phyloP scores from a whole-genome alignment of 1,140 invertebrate species.

The Drosophila dunni region DNA sequence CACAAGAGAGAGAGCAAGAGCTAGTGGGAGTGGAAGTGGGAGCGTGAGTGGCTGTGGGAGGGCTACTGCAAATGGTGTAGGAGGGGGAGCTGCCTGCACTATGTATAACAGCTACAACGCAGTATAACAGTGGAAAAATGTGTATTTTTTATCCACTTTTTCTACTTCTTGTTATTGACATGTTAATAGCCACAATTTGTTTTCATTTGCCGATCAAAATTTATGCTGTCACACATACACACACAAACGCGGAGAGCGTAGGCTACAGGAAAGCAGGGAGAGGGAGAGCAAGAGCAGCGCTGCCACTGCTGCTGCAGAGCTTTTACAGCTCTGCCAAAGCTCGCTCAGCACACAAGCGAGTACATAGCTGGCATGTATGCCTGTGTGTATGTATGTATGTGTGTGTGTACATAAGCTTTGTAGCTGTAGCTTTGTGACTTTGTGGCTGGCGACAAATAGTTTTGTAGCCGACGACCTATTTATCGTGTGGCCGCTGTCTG shows the following conservation, averaged over 20 bases:
- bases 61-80: too few species aligned
- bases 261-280: slow-evolving; percentile 7
- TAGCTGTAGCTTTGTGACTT: slow-evolving; percentile 33
- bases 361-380: too few species aligned
- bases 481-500: slow-evolving; percentile 27
- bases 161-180: slow-evolving; percentile 39
- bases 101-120: slow-evolving; percentile 1
- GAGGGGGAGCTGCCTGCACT: not conserved
- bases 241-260: not conserved
- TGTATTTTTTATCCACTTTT: not conserved
- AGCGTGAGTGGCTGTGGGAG: not conserved
- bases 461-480: slow-evolving; percentile 53
- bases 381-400: slow-evolving; percentile 1
- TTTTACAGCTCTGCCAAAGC: too few species aligned
- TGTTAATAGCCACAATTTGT: slow-evolving; percentile 50
- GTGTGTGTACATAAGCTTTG: not conserved
- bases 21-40: slow-evolving; percentile 1
- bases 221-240: not conserved
- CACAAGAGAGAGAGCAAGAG: not conserved
- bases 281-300: slow-evolving; percentile 1
- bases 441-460: slow-evolving; percentile 52
- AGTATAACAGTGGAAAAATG: slow-evolving; percentile 41
- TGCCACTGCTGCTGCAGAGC: not conserved
- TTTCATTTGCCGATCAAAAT: slow-evolving; percentile 42
- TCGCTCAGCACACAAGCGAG: not conserved